Percentiles rank a stretch among this genome's conserved stretches.
Conservation (phyloP, 2,888 invertebrate species). For the Andrena haemorrhoa region DNA sequence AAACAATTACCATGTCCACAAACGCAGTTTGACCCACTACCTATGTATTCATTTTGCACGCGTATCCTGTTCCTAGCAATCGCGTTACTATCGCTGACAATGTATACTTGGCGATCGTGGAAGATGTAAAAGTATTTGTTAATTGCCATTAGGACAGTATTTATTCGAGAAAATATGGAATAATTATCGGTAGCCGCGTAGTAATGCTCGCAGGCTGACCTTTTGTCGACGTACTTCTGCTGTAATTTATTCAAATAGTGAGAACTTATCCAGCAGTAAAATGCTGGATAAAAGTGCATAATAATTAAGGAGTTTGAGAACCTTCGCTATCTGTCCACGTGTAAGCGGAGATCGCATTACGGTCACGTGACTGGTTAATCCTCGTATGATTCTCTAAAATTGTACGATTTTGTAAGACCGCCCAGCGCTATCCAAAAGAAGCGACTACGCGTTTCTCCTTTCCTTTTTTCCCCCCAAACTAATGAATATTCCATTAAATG, state of each 20-base stretch:
- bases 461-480: not conserved
- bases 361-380: conserved; percentile 48
- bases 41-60: not conserved
- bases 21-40: not conserved
- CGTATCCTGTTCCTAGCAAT: not conserved
- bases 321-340: conserved; percentile 52
- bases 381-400: conserved; percentile 40
- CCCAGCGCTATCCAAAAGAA: not conserved
- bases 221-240: not conserved
- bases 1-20: too few relatives aligned
- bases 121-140: too few relatives aligned
- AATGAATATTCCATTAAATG: conserved; percentile 28
- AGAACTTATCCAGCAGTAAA: not conserved
- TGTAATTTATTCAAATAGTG: not conserved
- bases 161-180: too few relatives aligned
- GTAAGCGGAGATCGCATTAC: conserved; percentile 34
- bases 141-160: too few relatives aligned
- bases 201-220: not conserved
- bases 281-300: conserved; percentile 32
- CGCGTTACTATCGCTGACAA: not conserved
- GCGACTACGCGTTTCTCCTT: not conserved
- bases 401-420: not conserved
- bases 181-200: too few relatives aligned
- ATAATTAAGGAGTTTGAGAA: conserved; percentile 35
- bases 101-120: not conserved